Evolutionary conservation across 2,113 vertebrate genomes (phyloP).

Genomic region (Patagioenas fasciata): DNA sequence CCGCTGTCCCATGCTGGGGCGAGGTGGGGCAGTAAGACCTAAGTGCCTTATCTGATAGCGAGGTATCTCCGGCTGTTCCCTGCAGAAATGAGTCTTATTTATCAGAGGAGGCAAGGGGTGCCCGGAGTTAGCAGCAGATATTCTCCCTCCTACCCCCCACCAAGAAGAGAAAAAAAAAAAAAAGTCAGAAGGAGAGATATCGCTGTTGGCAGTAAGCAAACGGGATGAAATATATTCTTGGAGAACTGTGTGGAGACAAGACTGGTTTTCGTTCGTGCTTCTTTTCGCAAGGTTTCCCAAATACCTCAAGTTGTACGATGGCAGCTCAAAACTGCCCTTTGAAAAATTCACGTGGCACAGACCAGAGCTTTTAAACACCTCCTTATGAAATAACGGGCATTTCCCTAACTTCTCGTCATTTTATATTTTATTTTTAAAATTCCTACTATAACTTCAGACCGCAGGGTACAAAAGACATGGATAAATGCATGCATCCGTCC

Average conservation of each 20-base stretch:
- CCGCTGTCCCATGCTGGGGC: background rate
- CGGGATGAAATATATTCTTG: fast-evolving
- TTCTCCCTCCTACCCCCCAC: fast-evolving
- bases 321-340: background rate
- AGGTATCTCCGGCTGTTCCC: too few relatives aligned
- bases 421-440: too few relatives aligned
- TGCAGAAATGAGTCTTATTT: background rate
- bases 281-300: background rate
- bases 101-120: background rate
- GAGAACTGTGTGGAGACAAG: fast-evolving
- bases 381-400: background rate
- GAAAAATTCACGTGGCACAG: background rate
- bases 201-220: background rate
- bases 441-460: fast-evolving
- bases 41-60: background rate
- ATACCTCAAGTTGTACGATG: too few relatives aligned
- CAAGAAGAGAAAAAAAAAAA: background rate
- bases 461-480: fast-evolving
- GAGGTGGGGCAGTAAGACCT: fast-evolving
- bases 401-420: background rate
- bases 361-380: background rate
- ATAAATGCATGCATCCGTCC: background rate
- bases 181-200: background rate
- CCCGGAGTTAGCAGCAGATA: background rate
- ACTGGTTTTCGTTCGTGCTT: background rate